Evolutionary conservation across 2,113 vertebrate genomes (phyloP).

Genomic region (Tapirus terrestris): DNA sequence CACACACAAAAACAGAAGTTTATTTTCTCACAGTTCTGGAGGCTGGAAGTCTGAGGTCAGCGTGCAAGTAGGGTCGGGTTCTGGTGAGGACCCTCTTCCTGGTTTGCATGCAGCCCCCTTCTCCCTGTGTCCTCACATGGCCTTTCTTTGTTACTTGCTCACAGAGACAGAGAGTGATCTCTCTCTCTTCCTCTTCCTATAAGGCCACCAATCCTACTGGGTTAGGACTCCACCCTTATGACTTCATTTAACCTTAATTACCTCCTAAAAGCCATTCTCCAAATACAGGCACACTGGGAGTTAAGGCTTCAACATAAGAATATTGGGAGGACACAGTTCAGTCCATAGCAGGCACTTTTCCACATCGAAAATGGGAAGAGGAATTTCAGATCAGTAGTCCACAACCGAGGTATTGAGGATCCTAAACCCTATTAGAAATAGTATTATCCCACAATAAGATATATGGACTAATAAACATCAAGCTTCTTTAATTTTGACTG

Average conservation of each 20-base stretch:
- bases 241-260: background rate
- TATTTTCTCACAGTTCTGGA: background rate
- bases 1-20: background rate
- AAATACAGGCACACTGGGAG: background rate
- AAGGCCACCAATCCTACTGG: background rate
- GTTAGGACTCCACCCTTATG: background rate
- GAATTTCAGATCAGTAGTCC: background rate
- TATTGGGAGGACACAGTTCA: background rate
- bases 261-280: background rate
- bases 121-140: background rate
- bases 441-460: background rate
- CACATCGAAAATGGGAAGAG: background rate
- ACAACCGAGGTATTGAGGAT: background rate
- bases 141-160: background rate
- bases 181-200: background rate
- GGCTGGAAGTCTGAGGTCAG: background rate
- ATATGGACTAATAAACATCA: background rate
- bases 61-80: background rate
- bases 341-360: background rate
- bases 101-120: background rate
- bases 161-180: background rate
- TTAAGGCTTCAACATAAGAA: background rate
- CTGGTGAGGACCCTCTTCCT: background rate
- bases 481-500: background rate
- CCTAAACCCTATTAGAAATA: background rate